Evolutionary conservation across 2,113 vertebrate species (phyloP), one percentile per base, ranked within the genome.

Genomic region (Dipodomys spectabilis): DNA sequence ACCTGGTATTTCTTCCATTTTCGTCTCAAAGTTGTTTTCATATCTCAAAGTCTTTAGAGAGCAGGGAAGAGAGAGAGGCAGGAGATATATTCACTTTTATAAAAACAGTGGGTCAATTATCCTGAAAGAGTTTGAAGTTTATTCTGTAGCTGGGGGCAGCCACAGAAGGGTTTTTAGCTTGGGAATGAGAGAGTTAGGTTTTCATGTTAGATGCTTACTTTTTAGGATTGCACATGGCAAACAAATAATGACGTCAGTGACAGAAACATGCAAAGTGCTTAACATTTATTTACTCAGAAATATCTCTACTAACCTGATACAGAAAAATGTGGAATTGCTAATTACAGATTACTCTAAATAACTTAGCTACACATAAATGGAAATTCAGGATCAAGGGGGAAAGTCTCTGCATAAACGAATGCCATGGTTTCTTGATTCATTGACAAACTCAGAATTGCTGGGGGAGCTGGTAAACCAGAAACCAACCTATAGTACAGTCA

Each of bases 321-420:
- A 68, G 68, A 32, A 22, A 44, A 75, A 5, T 60, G 67, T 7
- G 19, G 12, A 87, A 79, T 39, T 86, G 91, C 30, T 35, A 35
- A 74, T 86, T 93, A 18, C 8, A n/a, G 18, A 68, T 79, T 89
- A 86, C 35, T 93, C 39, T 72, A 79, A 86, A 72, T 57, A 78
- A 73, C 28, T 28, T 32, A 20, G 23, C 53, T 85, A 91, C 86
- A 84, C 49, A 75, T 69, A 86, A 75, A 67, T 27, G 80, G 69
- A 68, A 69, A 91, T 78, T 89, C 64, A 77, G 28, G 20, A 10
- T 2, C 5, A 45, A 88, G 73, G 28, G 7, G n/a, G 85, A 64
- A 73, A 28, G 7, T 88, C 39, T 91, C 53, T 83, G 68, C 13
- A 81, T 27, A 83, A 90, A 68, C n/a, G 18, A 92, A 25, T 75